Base-by-base conservation (phyloP, 2,113 vertebrate genomes). In the Saccopteryx leptura region DNA sequence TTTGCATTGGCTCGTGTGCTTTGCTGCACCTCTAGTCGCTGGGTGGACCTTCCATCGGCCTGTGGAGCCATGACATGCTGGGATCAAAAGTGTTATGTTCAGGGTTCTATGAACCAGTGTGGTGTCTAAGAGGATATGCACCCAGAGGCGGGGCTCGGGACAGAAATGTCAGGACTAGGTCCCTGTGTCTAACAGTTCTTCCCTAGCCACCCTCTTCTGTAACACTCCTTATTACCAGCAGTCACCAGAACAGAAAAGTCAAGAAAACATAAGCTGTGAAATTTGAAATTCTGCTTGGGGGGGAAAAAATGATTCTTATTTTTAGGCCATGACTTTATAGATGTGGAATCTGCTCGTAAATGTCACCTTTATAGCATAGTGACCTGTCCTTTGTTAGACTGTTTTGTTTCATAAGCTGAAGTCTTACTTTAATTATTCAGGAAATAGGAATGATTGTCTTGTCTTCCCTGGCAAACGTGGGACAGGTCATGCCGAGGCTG, bases 81-180 rank as follows among this genome's bases (percentile, higher is more conserved):
- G 80, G 86, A 87, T 97, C 93, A 93, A 58, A 91, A 96, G 79
- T 74, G 87, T 60, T 89, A n/a, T 12, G 56, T 92, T 87, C 84
- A 86, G 90, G 87, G 92, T 82, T 78, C 50, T 61, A 60, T 46
- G 97, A 95, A 58, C 71, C 84, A 48, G 71, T 63, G 9, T 68
- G 46, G 56, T 69, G 68, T 71, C 92, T 63, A 61, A 85, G 75
- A 76, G 69, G 83, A 75, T 87, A 24, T 72, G 76, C 75, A 83
- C 46, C 68, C 78, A 91, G 76, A 93, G 87, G 88, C 84, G 85
- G 11, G 85, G 91, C 72, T 90, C 31, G 33, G 61, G 76, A 93
- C 61, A 50, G 58, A 95, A 92, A 66, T 94, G 90, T 97, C 88
- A 92, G 95, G 54, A 89, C 95, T 92, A 94, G 72, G 91, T 50